Evolutionary conservation across 2,113 vertebrate species (phyloP).

Genomic region (Galeopterus variegatus): DNA sequence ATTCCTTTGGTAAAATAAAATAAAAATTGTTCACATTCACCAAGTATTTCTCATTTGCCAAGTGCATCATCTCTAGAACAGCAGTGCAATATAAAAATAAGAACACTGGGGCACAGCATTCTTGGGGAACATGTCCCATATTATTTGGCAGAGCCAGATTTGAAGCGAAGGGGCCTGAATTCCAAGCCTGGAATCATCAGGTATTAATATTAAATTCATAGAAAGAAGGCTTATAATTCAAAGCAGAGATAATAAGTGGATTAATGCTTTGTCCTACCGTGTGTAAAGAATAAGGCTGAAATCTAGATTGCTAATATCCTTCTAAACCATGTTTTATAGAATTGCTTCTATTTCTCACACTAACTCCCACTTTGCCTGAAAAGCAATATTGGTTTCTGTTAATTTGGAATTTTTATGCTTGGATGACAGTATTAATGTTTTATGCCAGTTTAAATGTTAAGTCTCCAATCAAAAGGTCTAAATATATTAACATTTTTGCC

Average conservation of each 20-base stretch:
- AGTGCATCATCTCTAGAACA: background rate
- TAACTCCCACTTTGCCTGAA: constrained; percentile 74
- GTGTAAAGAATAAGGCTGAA: constrained; percentile 81
- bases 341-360: constrained; percentile 86
- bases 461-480: constrained; percentile 87
- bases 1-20: constrained; percentile 37
- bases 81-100: background rate
- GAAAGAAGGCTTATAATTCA: constrained; percentile 54
- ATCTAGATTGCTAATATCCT: constrained; percentile 70
- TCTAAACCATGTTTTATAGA: constrained; percentile 68
- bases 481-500: constrained; percentile 88
- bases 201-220: constrained; percentile 52
- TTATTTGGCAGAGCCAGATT: background rate
- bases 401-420: constrained; percentile 89
- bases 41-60: background rate
- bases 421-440: constrained; percentile 87
- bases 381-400: constrained; percentile 85
- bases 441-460: constrained; percentile 88
- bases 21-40: background rate
- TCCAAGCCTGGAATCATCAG: background rate
- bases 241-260: constrained; percentile 77
- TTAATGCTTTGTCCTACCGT: constrained; percentile 72
- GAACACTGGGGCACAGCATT: background rate
- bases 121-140: background rate
- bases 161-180: background rate